These are phyloP conservation scores for Pegoplata infirma DNA, from an alignment of 2,888 invertebrate genomes.

Conservation along the genomic window DNA sequence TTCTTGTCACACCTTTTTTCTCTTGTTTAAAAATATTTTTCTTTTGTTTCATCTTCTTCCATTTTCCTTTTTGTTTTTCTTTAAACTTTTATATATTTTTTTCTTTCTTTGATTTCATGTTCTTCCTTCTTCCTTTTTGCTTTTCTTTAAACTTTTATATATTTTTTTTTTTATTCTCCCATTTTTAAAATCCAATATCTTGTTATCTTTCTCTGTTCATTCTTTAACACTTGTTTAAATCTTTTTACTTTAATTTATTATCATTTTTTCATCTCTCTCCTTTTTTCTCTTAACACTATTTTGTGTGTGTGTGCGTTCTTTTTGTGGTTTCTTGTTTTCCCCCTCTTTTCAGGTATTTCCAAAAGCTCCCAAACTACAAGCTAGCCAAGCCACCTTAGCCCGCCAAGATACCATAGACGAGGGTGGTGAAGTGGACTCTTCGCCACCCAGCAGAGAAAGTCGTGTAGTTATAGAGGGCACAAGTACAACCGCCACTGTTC, in stretches of 20 bases:
- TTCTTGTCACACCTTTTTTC: too few relatives aligned
- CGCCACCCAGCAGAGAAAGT: slow-evolving; percentile 77
- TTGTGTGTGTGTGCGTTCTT: slow-evolving; percentile 5
- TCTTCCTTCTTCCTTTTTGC: too few relatives aligned
- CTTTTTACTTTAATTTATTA: slow-evolving; percentile 33
- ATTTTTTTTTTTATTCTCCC: too few relatives aligned
- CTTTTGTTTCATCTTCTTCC: too few relatives aligned
- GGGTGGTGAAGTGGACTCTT: slow-evolving; percentile 80
- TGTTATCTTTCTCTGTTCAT: background rate
- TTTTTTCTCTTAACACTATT: background rate
- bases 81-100: too few relatives aligned
- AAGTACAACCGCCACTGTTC: slow-evolving; percentile 53
- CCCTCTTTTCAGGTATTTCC: slow-evolving; percentile 81
- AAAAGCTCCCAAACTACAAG: slow-evolving; percentile 84
- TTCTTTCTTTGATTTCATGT: too few relatives aligned
- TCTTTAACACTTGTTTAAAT: background rate
- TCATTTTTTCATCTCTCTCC: slow-evolving; percentile 4
- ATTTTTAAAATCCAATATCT: too few relatives aligned
- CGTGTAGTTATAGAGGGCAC: slow-evolving; percentile 79
- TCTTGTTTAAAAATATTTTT: too few relatives aligned
- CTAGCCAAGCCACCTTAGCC: slow-evolving; percentile 79
- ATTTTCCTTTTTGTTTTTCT: too few relatives aligned
- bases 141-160: too few relatives aligned
- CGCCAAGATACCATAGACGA: slow-evolving; percentile 90
- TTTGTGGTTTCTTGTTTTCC: slow-evolving; percentile 24